Evolutionary conservation across 2,797 vertebrate species (phyloP).

Genomic region (Urosaurus nigricauda): DNA sequence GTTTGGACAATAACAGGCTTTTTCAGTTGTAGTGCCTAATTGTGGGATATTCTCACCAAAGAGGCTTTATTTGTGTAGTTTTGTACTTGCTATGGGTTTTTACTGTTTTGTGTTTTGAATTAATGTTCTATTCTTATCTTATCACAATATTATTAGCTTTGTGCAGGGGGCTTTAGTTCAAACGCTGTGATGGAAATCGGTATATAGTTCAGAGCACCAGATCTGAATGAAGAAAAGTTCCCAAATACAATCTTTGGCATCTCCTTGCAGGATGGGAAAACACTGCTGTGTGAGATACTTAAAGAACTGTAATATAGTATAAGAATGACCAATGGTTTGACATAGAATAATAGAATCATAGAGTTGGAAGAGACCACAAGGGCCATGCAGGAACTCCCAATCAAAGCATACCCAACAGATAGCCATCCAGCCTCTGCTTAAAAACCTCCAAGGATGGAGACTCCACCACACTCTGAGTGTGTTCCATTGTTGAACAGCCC

Average conservation of each 20-base stretch:
- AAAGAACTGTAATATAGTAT: neutral
- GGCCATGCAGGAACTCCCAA: too few species aligned
- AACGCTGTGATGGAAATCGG: neutral
- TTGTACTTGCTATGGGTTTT: neutral
- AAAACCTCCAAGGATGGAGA: too few species aligned
- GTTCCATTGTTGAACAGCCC: too few species aligned
- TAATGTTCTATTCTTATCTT: neutral
- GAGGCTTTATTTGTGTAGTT: neutral
- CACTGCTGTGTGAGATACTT: neutral
- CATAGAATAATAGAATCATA: too few species aligned
- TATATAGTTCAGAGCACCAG: neutral
- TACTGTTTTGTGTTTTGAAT: neutral
- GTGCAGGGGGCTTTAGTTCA: neutral
- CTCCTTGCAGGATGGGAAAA: neutral
- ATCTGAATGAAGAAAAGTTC: neutral
- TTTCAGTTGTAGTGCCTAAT: neutral
- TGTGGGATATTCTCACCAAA: neutral
- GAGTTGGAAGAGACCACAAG: too few species aligned
- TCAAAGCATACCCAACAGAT: too few species aligned
- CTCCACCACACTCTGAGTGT: too few species aligned
- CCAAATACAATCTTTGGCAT: neutral
- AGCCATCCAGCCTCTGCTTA: too few species aligned
- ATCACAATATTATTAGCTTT: neutral
- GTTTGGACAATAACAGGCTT: neutral
- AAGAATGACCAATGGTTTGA: neutral